Evolutionary conservation across 2,888 invertebrate species (phyloP).

Genomic region (Neoascia interrupta): DNA sequence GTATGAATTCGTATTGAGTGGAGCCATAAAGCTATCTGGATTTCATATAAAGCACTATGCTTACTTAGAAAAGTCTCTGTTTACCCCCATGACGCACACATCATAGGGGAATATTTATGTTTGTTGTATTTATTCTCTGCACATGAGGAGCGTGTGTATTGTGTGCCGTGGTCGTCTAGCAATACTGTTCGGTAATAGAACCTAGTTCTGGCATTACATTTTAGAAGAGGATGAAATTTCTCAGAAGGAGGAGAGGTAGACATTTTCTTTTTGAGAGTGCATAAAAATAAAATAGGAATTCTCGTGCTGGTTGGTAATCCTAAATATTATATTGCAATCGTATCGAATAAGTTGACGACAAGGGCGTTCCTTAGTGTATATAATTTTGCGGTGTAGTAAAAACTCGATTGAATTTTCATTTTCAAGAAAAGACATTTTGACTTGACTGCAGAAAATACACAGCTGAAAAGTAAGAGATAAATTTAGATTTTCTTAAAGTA

Average conservation of each 20-base stretch:
- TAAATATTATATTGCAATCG: slow-evolving; percentile 48
- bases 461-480: too few relatives aligned
- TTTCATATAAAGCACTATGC: slow-evolving; percentile 28
- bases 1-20: slow-evolving; percentile 34
- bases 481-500: too few relatives aligned
- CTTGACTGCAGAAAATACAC: too few relatives aligned
- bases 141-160: slow-evolving; percentile 34
- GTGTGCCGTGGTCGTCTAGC: slow-evolving; percentile 10
- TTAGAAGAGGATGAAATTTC: slow-evolving; percentile 36
- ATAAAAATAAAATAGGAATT: slow-evolving; percentile 40
- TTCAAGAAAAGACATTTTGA: slow-evolving; percentile 38
- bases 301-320: slow-evolving; percentile 49
- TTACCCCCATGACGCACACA: slow-evolving; percentile 48
- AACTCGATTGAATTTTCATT: slow-evolving; percentile 54
- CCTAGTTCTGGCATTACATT: slow-evolving; percentile 37
- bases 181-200: slow-evolving; percentile 38
- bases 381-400: slow-evolving; percentile 1
- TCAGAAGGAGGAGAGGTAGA: slow-evolving; percentile 24
- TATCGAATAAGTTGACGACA: too few relatives aligned
- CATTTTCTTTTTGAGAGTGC: slow-evolving; percentile 25
- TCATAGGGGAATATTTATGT: slow-evolving; percentile 37
- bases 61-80: slow-evolving; percentile 32
- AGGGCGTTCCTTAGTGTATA: too few relatives aligned
- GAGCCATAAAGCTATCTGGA: slow-evolving; percentile 40
- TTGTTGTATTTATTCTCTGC: slow-evolving; percentile 34